phyloP scores from a whole-genome alignment of 2,113 vertebrate species.

The Boleophthalmus pectinirostris region DNA sequence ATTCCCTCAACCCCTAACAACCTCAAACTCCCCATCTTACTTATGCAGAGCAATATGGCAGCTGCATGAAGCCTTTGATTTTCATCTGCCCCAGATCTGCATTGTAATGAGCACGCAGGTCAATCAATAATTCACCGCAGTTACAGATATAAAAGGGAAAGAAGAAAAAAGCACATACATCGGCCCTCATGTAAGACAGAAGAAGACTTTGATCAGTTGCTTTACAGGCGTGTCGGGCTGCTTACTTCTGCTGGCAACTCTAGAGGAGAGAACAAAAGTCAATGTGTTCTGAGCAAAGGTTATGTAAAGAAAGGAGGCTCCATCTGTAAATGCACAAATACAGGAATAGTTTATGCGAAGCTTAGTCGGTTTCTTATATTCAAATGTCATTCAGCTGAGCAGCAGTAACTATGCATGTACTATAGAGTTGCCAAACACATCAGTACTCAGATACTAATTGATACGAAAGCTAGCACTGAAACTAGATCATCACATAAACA shows the following conservation, averaged over 20 bases:
- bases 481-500: too few species aligned
- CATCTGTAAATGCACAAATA: background rate
- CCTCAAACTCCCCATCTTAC: constrained; percentile 35
- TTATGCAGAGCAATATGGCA: constrained; percentile 69
- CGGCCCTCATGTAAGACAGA: constrained; percentile 74
- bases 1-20: constrained; percentile 53
- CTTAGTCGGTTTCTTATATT: background rate
- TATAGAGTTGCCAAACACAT: background rate
- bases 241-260: constrained; percentile 18
- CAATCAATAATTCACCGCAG: constrained; percentile 87
- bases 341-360: background rate
- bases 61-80: constrained; percentile 82
- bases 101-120: constrained; percentile 80
- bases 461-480: too few species aligned
- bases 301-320: background rate
- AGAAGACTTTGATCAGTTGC: constrained; percentile 76
- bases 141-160: constrained; percentile 65
- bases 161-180: constrained; percentile 53
- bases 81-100: constrained; percentile 77
- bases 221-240: constrained; percentile 46
- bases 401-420: background rate
- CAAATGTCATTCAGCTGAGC: background rate
- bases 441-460: too few species aligned
- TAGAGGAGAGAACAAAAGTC: constrained; percentile 1
- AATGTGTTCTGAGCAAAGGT: constrained; percentile 2